Evolutionary conservation across 2,888 invertebrate species (phyloP).

Genomic region (Tanypteryx hageni): DNA sequence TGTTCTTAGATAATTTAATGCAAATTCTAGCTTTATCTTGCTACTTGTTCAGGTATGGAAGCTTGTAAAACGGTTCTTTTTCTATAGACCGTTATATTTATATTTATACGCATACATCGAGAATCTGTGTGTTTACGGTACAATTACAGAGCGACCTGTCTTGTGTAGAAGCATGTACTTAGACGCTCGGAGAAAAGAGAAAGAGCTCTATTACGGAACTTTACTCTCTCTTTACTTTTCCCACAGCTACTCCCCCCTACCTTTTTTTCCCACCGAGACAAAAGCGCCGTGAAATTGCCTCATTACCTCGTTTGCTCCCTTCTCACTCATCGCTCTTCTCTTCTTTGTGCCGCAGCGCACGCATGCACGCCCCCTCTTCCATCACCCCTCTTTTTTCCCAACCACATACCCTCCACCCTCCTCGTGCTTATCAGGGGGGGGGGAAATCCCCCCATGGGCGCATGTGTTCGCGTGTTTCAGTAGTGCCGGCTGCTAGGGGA

Average conservation of each 20-base stretch:
- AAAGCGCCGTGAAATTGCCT: constrained; percentile 60
- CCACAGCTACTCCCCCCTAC: neutral
- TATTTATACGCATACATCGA: no score
- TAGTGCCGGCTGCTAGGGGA: neutral
- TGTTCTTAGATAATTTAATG: no score
- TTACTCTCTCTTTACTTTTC: constrained; percentile 27
- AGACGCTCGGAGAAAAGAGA: neutral
- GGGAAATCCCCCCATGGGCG: no score
- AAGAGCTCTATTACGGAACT: neutral
- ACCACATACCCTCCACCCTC: neutral
- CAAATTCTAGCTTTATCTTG: no score
- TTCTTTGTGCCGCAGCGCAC: neutral
- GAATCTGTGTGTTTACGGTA: no score
- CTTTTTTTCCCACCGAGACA: constrained; percentile 1
- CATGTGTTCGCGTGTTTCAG: neutral
- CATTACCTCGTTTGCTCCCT: constrained; percentile 50
- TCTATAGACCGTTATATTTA: no score
- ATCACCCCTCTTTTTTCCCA: neutral
- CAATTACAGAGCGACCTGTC: neutral
- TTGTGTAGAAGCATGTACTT: neutral
- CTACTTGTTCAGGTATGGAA: no score
- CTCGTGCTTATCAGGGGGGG: neutral
- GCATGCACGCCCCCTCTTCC: neutral
- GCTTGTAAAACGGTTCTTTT: no score
- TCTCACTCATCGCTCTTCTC: neutral